phyloP scores from a whole-genome alignment of 2,113 vertebrate species.

The Papio anubis region DNA sequence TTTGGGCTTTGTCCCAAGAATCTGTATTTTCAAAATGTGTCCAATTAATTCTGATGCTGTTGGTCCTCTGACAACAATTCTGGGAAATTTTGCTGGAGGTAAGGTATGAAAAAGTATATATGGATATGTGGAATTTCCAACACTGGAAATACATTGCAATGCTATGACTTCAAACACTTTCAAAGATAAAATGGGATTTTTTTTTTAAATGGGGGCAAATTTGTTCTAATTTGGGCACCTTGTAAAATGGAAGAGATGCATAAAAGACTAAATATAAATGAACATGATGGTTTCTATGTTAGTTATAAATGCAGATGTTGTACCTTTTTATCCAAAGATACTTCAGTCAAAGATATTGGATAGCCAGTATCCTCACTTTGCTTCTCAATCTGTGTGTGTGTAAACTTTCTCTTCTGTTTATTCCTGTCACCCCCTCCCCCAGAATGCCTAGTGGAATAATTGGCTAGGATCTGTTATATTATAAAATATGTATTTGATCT shows the following conservation, averaged over 20 bases:
- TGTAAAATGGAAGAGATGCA: not conserved
- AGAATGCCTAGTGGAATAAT: not conserved
- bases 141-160: not conserved
- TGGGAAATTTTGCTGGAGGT: not conserved
- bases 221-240: not conserved
- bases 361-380: not conserved
- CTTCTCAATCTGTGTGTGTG: not conserved
- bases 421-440: not conserved
- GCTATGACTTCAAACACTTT: not conserved
- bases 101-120: not conserved
- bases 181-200: not conserved
- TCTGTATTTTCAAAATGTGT: not conserved
- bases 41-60: not conserved
- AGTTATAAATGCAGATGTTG: not conserved
- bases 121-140: not conserved
- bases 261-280: not conserved
- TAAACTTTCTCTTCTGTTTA: not conserved
- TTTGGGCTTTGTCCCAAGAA: not conserved
- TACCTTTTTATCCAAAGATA: not conserved
- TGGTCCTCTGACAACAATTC: not conserved
- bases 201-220: not conserved
- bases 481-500: not conserved
- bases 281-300: not conserved
- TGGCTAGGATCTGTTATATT: not conserved
- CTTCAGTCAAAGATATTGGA: not conserved